phyloP scores from a whole-genome alignment of 2,888 invertebrate genomes.

The Julus scandinavius region DNA sequence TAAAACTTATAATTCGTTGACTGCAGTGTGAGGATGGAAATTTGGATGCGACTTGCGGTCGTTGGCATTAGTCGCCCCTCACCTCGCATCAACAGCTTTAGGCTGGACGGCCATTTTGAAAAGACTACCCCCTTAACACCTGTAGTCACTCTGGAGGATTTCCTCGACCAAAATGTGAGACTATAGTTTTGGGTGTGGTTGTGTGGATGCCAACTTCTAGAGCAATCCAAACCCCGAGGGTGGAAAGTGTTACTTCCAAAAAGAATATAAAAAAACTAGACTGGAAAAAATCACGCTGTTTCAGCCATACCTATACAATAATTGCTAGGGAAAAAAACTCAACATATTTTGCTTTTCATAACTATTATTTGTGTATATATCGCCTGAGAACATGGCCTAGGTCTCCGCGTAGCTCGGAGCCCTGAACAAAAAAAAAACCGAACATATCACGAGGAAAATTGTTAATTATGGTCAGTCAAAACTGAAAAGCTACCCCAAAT shows the following conservation, averaged over 20 bases:
- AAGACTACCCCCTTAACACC: neutral
- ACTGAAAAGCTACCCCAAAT: constrained; percentile 16
- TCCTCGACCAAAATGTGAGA: neutral
- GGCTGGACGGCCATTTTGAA: constrained; percentile 9
- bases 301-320: neutral
- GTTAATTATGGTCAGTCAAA: constrained; percentile 26
- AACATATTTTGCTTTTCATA: constrained; percentile 13
- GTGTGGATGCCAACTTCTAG: constrained; percentile 14
- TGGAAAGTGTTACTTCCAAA: neutral
- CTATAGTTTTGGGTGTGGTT: constrained; percentile 38
- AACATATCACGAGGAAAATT: neutral
- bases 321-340: neutral
- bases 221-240: constrained; percentile 17
- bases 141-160: neutral
- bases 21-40: neutral
- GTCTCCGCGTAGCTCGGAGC: constrained; percentile 12
- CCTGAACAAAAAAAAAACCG: neutral
- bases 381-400: constrained; percentile 35
- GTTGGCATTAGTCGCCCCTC: constrained; percentile 30
- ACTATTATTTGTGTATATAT: neutral
- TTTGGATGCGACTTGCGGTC: neutral
- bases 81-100: neutral
- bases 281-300: neutral
- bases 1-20: constrained; percentile 10
- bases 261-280: neutral